A percentile compares a stretch with the other conserved stretches of the same genome.
Evolutionary conservation across 2,113 vertebrate genomes (phyloP).

Genomic region (Cinclus mexicanus): DNA sequence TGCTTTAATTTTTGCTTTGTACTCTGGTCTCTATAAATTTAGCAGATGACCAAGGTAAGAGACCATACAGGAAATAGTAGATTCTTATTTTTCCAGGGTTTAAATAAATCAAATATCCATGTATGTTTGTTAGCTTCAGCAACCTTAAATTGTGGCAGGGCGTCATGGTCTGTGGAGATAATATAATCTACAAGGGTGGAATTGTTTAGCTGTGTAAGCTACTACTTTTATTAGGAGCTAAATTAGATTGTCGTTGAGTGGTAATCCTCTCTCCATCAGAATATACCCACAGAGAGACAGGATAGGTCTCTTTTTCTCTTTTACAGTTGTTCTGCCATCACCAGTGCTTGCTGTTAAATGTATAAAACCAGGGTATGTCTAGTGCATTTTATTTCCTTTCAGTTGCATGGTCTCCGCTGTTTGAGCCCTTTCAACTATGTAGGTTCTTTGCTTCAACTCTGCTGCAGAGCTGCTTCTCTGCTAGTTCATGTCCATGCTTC

Average conservation of each 20-base stretch:
- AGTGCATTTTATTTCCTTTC: background rate
- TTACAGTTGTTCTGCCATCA: slow-evolving; percentile 23
- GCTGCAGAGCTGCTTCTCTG: slow-evolving; percentile 4
- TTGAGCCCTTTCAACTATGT: background rate
- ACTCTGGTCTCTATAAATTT: background rate
- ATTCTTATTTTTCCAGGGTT: background rate
- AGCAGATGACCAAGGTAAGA: background rate
- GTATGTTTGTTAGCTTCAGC: background rate
- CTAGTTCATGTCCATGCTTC: background rate
- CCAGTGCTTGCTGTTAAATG: slow-evolving; percentile 29
- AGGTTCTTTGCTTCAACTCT: background rate
- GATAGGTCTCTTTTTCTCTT: slow-evolving; percentile 5
- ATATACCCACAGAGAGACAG: background rate
- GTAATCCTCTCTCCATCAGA: background rate
- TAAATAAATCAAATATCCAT: background rate
- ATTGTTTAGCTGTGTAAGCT: background rate
- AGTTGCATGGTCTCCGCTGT: slow-evolving; percentile 3
- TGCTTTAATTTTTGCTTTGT: background rate
- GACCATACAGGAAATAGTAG: background rate
- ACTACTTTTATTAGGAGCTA: background rate
- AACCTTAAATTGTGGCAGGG: background rate
- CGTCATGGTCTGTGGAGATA: background rate
- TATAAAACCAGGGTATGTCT: slow-evolving; percentile 16
- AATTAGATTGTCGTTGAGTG: background rate
- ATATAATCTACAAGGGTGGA: background rate